Evolutionary conservation across 1,140 invertebrate genomes (phyloP).

Genomic region (Drosophila busckii): DNA sequence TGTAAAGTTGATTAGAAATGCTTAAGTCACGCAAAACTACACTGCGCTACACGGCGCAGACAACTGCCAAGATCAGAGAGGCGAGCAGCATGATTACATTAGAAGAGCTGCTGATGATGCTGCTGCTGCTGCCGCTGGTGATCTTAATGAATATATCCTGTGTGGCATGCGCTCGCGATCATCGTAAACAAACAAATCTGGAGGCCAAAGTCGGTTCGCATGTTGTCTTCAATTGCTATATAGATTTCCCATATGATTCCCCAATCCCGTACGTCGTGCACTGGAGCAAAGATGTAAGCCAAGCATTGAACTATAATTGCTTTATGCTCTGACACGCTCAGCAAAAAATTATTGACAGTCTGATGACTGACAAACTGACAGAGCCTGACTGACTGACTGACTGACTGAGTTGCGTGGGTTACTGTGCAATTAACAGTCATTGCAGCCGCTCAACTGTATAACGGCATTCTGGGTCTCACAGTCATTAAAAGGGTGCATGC

Average conservation of each 20-base stretch:
- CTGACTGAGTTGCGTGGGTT: constrained; percentile 12
- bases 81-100: neutral
- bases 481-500: constrained; percentile 57
- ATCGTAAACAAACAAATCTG: constrained; percentile 83
- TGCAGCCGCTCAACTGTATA: constrained; percentile 19
- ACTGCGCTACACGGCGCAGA: constrained; percentile 6
- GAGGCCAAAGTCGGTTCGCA: constrained; percentile 91
- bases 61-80: constrained; percentile 24
- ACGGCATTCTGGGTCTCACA: constrained; percentile 46
- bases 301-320: neutral
- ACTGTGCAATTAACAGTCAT: constrained; percentile 24
- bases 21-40: neutral
- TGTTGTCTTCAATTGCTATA: constrained; percentile 92
- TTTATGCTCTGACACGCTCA: neutral
- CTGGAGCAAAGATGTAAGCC: constrained; percentile 94
- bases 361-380: too few species aligned
- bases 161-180: constrained; percentile 67
- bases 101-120: neutral
- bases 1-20: too few species aligned
- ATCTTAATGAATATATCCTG: constrained; percentile 68
- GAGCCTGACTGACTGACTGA: constrained; percentile 21
- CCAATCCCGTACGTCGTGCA: constrained; percentile 93
- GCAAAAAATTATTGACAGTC: neutral
- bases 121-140: constrained; percentile 20
- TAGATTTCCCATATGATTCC: constrained; percentile 92